A percentile compares a stretch with the other conserved stretches of the same genome.
phyloP scores from a whole-genome alignment of 2,888 invertebrate genomes.

The Gymnoscelis rufifasciata region DNA sequence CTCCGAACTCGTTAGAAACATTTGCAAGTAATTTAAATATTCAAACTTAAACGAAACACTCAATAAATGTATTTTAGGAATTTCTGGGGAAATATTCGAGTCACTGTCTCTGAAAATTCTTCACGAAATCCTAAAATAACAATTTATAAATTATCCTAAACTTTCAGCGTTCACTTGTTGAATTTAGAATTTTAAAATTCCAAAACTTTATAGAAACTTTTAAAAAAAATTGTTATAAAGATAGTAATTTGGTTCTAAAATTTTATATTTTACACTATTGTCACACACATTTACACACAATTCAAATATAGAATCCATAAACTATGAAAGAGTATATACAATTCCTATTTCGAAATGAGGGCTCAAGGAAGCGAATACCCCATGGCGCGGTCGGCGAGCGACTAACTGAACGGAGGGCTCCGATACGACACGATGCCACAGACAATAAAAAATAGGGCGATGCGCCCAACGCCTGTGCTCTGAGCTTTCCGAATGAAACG shows the following conservation, averaged over 20 bases:
- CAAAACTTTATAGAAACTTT: too few relatives aligned
- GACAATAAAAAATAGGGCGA: conserved; percentile 20
- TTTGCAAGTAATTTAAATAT: conserved; percentile 17
- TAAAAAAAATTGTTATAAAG: too few relatives aligned
- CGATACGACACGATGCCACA: conserved; percentile 14
- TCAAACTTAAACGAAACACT: conserved; percentile 4
- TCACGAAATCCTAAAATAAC: background rate
- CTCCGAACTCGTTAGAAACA: conserved; percentile 11
- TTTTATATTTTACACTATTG: too few relatives aligned
- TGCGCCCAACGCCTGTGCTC: conserved; percentile 3
- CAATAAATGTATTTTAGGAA: background rate
- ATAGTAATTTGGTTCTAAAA: too few relatives aligned
- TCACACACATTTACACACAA: background rate
- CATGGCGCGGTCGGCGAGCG: conserved; percentile 50
- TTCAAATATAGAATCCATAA: conserved; percentile 3
- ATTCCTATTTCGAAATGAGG: conserved; percentile 11
- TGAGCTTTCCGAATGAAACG: background rate
- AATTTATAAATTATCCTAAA: background rate
- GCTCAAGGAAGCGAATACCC: conserved; percentile 30
- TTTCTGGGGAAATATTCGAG: background rate
- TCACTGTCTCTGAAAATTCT: background rate
- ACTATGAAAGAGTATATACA: too few relatives aligned
- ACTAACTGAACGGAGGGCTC: conserved; percentile 39
- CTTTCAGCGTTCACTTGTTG: background rate
- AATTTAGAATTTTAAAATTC: background rate